Percentiles rank a stretch among this genome's conserved stretches.
These are phyloP conservation scores for Caenorhabditis parvicauda DNA, from an alignment of 2,888 invertebrate species.

Conservation along the genomic window DNA sequence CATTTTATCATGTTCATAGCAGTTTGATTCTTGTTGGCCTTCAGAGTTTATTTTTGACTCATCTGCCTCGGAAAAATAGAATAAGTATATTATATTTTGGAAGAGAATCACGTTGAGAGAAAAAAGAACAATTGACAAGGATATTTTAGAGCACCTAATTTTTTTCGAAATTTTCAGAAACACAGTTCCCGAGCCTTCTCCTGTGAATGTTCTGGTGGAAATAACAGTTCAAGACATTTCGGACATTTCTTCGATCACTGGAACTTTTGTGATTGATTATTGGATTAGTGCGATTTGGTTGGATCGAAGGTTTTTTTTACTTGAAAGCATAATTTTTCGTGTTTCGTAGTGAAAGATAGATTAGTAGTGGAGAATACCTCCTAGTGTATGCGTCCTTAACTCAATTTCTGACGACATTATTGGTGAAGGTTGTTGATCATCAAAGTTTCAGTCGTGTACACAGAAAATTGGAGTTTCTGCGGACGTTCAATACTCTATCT, in stretches of 20 bases:
- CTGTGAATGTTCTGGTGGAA: slow-evolving; percentile 56
- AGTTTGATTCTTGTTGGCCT: no score
- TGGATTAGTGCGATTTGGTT: slow-evolving; percentile 61
- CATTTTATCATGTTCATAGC: no score
- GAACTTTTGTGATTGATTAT: slow-evolving; percentile 58
- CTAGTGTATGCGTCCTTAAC: no score
- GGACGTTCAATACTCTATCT: no score
- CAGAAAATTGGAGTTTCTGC: no score
- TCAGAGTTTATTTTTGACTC: no score
- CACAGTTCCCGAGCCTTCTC: slow-evolving; percentile 57
- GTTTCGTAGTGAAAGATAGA: no score
- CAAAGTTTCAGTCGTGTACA: no score
- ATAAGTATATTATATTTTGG: no score
- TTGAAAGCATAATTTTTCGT: neutral
- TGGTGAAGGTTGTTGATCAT: neutral
- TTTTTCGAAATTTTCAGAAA: slow-evolving; percentile 35
- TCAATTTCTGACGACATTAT: neutral
- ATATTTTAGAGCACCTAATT: neutral
- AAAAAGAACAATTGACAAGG: neutral
- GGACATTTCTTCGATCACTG: slow-evolving; percentile 58
- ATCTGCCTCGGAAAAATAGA: no score
- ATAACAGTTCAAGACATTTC: slow-evolving; percentile 60
- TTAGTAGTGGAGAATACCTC: no score
- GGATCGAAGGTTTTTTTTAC: slow-evolving; percentile 51
- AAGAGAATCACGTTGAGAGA: no score